Percentiles rank a stretch among this genome's conserved stretches.
Conservation (phyloP, 2,113 vertebrate genomes). For the Penelope pileata region DNA sequence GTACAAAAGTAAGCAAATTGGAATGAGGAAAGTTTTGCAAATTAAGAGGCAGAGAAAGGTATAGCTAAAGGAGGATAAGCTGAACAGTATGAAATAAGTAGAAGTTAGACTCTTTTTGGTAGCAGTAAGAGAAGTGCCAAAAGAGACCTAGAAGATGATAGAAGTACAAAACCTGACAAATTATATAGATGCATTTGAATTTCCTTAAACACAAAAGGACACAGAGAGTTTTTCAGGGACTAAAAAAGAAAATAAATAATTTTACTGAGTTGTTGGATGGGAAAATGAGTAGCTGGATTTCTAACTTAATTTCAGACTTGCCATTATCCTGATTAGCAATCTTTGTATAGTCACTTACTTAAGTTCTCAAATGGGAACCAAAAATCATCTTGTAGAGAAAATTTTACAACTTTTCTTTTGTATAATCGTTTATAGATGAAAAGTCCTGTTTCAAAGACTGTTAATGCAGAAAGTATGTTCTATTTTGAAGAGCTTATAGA, state of each 20-base stretch:
- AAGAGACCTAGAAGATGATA: neutral
- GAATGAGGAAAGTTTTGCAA: neutral
- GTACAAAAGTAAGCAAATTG: neutral
- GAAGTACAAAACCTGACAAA: neutral
- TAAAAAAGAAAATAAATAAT: neutral
- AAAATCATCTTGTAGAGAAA: neutral
- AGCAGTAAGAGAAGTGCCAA: neutral
- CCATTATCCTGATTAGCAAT: neutral
- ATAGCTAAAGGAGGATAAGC: neutral
- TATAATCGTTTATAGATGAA: neutral
- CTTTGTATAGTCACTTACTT: neutral
- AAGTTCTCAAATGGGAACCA: neutral
- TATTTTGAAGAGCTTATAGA: neutral
- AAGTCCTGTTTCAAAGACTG: neutral
- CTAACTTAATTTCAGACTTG: neutral
- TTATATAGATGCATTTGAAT: neutral
- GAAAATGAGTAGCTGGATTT: neutral
- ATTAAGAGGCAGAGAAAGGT: neutral
- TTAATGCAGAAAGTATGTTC: neutral
- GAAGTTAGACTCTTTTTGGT: neutral
- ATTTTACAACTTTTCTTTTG: neutral
- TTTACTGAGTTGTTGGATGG: neutral
- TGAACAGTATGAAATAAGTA: neutral
- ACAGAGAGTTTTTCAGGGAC: neutral
- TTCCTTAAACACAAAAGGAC: neutral